Evolutionary conservation across 2,113 vertebrate genomes (phyloP), one percentile per base, ranked within the genome.

Genomic region (Alosa alosa): DNA sequence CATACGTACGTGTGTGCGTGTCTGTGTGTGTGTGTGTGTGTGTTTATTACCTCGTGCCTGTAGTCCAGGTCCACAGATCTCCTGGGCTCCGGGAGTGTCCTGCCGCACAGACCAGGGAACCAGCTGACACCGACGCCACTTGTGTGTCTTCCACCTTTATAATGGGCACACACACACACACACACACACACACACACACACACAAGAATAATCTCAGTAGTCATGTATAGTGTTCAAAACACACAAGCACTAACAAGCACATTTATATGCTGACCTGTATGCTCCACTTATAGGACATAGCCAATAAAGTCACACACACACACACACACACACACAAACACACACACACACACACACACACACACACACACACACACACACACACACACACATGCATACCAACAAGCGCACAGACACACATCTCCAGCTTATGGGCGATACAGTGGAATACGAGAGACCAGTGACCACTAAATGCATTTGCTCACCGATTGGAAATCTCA

Each of bases 131-230:
- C 97, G 90, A 13, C 98, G 95, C 98, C 98, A 99, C 87, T 99
- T 99, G 92, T 99, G 98, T 0, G 96, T 98, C 93, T 99, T 99
- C 98, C 98, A 99, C 86, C 98, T 99, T 64, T 1, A 89, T 25
- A 10, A 57, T 31, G 86, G 86, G 50, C 9, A 20, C 20, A 60
- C 20, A 6, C 4, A 60, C 17, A 60, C 17, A 60, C 20, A 60
- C 57, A 60, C 17, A 20, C 57, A 11, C 50, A 52, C 50, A 52
- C 9, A 52, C 50, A 52, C 15, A 52, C 50, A 15, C 2, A 17
- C 50, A 52, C 50, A 52, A 4, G 1, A 31, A 31, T 31, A 31
- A 31, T 31, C 31, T 31, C 31, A 31, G 31, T 31, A 31, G 31
- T 31, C 31, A 31, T 0, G 31, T 31, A 31, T 31, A 31, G 31